Percentiles rank a stretch among this genome's conserved stretches.
These are phyloP conservation scores for Axinella damicornis DNA, from an alignment of 37 sponge, comb jelly and placozoan species.

Conservation along the genomic window DNA sequence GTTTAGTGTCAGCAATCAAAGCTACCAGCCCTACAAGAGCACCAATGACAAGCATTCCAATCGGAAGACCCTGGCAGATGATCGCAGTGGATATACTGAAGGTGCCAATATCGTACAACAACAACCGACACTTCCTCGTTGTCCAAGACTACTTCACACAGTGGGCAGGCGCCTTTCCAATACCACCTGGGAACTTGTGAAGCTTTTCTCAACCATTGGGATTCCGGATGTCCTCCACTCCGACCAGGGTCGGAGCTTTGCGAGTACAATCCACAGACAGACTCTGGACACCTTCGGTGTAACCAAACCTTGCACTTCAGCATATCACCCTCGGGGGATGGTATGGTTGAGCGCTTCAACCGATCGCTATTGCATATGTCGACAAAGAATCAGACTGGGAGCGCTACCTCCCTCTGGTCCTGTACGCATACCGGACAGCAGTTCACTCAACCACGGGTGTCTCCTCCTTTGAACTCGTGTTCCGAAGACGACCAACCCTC, in stretches of 20 bases:
- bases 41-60: background rate
- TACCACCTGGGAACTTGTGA: slow-evolving; percentile 8
- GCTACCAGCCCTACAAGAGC: background rate
- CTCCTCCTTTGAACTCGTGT: slow-evolving; percentile 72
- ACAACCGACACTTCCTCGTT: slow-evolving; percentile 60
- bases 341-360: too few relatives aligned
- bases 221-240: slow-evolving; percentile 52
- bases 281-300: slow-evolving; percentile 62
- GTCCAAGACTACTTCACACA: slow-evolving; percentile 69
- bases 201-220: slow-evolving; percentile 26
- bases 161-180: slow-evolving; percentile 65
- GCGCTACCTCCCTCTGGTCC: slow-evolving; percentile 54
- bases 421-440: slow-evolving; percentile 67
- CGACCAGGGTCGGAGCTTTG: slow-evolving; percentile 75
- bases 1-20: slow-evolving; percentile 27
- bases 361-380: slow-evolving; percentile 74
- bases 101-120: slow-evolving; percentile 46
- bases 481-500: slow-evolving; percentile 45
- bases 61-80: slow-evolving; percentile 52
- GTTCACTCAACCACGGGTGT: slow-evolving; percentile 50
- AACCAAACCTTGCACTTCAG: slow-evolving; percentile 47
- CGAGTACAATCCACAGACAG: slow-evolving; percentile 43
- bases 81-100: slow-evolving; percentile 61
- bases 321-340: slow-evolving; percentile 67
- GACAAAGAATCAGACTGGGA: slow-evolving; percentile 62